These are phyloP conservation scores for Trachurus trachurus DNA, from an alignment of 2,797 vertebrate genomes.

Conservation along the genomic window DNA sequence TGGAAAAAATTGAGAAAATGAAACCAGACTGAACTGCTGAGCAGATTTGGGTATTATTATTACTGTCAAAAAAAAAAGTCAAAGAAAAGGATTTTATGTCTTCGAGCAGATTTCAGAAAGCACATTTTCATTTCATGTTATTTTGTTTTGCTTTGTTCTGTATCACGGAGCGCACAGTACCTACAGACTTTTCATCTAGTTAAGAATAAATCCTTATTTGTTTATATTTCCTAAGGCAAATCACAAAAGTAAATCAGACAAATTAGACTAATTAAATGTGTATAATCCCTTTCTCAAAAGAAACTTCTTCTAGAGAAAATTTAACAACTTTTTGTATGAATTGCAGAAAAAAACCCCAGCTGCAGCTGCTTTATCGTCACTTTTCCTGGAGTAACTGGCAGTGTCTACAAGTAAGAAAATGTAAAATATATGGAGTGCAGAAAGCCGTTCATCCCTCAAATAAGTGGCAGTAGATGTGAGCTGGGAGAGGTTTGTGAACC, in stretches of 20 bases:
- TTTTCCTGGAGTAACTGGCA: not conserved
- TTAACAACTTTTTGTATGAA: not conserved
- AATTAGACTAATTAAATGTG: not conserved
- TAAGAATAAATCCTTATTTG: not conserved
- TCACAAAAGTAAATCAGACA: no score
- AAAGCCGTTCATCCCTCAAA: not conserved
- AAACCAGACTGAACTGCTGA: no score
- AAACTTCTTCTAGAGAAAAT: not conserved
- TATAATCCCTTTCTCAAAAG: not conserved
- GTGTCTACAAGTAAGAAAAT: not conserved
- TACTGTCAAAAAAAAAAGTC: not conserved
- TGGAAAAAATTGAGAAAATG: not conserved
- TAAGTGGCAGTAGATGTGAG: not conserved
- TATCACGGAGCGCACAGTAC: not conserved
- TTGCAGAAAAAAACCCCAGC: not conserved
- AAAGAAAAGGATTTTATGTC: not conserved
- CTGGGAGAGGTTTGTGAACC: constrained; percentile 15
- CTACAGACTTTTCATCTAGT: not conserved
- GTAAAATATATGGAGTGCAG: not conserved
- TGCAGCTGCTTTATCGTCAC: not conserved
- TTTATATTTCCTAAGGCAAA: not conserved
- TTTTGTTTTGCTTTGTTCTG: not conserved
- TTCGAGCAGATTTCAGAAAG: not conserved
- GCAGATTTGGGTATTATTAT: no score
- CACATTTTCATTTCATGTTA: not conserved